Base-by-base conservation (phyloP, 2,113 vertebrate genomes). In the Oncorhynchus keta region DNA sequence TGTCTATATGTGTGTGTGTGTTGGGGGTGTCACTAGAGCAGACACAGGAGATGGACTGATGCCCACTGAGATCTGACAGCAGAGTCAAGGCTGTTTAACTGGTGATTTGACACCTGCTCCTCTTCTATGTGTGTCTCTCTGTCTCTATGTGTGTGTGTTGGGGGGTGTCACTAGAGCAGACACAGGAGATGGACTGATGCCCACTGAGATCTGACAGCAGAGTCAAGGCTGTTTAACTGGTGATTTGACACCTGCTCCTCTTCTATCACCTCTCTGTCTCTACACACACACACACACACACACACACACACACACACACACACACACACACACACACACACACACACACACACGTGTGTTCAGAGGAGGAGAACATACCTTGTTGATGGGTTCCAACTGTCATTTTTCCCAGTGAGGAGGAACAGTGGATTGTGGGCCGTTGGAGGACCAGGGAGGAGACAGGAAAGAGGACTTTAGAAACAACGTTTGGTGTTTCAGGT, bases 361-460 rank as follows among this genome's bases (percentile, higher is more conserved):
- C 22, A 16, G 22, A 7, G 11, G 49, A 6, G 32, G n/a, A 2
- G 2, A 28, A 75, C 95, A 92, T 93, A 97, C 96, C 95, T 96
- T 94, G 79, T 95, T 95, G 92, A 96, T 93, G 86, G 95, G 95
- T 93, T 97, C 95, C 95, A 97, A 89, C 96, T 97, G 95, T 94
- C 94, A 95, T 96, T 96, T 96, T 95, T 94, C 91, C 95, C 88
- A 95, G 85, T 91, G 85, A 8, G 76, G 72, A 62, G 55, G 49
- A 78, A 57, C 59, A 82, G 61, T 78, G 73, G 68, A 72, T 62
- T 64, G 6, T 6, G 4, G 39, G 16, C 49, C 28, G 32, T 72
- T 74, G 70, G n/a, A 73, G 48, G 68, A 48, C 22, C n/a, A 65
- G 32, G 45, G 6, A 7, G 72, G 68, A 73, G 71, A 78, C 18